A percentile compares a stretch with the other conserved stretches of the same genome.
phyloP scores from a whole-genome alignment of 1,140 invertebrate species.

The Drosophila tani region DNA sequence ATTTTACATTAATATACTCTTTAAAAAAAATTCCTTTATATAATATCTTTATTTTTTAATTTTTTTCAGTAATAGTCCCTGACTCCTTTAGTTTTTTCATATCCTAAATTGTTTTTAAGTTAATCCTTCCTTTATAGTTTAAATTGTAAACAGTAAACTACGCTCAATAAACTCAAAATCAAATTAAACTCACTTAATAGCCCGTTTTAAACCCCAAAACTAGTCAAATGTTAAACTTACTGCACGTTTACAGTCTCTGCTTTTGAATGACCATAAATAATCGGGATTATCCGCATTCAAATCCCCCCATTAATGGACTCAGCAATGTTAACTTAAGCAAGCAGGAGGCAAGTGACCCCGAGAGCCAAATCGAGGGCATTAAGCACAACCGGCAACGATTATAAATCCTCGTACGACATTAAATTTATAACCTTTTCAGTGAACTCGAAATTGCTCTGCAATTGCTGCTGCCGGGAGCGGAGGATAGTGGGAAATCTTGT shows the following conservation, averaged over 20 bases:
- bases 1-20: too few relatives aligned
- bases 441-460: slow-evolving; percentile 37
- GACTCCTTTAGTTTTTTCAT: too few relatives aligned
- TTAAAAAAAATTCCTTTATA: too few relatives aligned
- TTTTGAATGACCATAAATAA: slow-evolving; percentile 12
- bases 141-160: too few relatives aligned
- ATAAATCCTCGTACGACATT: slow-evolving; percentile 44
- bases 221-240: neutral
- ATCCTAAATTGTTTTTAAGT: too few relatives aligned
- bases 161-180: neutral
- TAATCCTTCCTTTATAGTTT: too few relatives aligned
- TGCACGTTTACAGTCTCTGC: neutral
- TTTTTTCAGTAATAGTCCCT: too few relatives aligned
- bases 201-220: neutral
- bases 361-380: slow-evolving; percentile 15
- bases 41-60: too few relatives aligned
- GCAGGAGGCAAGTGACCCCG: neutral
- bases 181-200: neutral
- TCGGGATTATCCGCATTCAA: slow-evolving; percentile 22
- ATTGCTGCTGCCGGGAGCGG: slow-evolving; percentile 23
- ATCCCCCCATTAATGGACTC: slow-evolving; percentile 30
- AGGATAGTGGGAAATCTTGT: slow-evolving; percentile 42
- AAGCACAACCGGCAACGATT: slow-evolving; percentile 36
- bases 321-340: slow-evolving; percentile 9
- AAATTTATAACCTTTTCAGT: slow-evolving; percentile 49